These are phyloP conservation scores for Mimachlamys varia DNA, from an alignment of 2,888 invertebrate genomes.

Conservation along the genomic window DNA sequence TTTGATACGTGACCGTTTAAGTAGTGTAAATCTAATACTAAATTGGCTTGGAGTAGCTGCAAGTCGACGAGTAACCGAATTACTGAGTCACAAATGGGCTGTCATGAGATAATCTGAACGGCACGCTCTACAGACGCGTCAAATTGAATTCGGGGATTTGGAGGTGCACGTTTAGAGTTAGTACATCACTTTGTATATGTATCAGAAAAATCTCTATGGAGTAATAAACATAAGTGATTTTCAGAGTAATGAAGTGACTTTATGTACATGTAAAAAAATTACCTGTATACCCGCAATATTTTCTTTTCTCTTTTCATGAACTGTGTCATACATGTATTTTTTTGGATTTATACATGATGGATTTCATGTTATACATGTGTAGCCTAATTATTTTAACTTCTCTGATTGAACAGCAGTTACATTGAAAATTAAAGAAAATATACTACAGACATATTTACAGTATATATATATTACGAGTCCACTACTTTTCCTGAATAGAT, in stretches of 20 bases:
- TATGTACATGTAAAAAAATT: background rate
- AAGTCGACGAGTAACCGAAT: background rate
- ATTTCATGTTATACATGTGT: too few species aligned
- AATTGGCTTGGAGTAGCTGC: background rate
- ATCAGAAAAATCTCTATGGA: background rate
- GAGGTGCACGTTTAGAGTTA: background rate
- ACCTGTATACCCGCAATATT: too few species aligned
- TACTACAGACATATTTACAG: too few species aligned
- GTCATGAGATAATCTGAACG: background rate
- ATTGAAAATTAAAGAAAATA: too few species aligned
- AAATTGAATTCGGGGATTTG: background rate
- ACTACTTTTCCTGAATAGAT: too few species aligned
- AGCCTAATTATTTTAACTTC: too few species aligned
- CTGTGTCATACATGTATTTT: too few species aligned
- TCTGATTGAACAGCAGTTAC: too few species aligned
- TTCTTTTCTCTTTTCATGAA: too few species aligned
- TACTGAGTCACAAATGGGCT: background rate
- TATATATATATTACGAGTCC: too few species aligned
- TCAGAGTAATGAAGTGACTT: background rate
- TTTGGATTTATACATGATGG: too few species aligned
- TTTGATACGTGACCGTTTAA: background rate
- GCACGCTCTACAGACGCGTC: background rate
- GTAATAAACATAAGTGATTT: background rate
- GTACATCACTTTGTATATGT: background rate
- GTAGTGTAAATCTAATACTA: conserved; percentile 11